Evolutionary conservation across 2,113 vertebrate genomes (phyloP).

Genomic region (Lichenostomus cassidix): DNA sequence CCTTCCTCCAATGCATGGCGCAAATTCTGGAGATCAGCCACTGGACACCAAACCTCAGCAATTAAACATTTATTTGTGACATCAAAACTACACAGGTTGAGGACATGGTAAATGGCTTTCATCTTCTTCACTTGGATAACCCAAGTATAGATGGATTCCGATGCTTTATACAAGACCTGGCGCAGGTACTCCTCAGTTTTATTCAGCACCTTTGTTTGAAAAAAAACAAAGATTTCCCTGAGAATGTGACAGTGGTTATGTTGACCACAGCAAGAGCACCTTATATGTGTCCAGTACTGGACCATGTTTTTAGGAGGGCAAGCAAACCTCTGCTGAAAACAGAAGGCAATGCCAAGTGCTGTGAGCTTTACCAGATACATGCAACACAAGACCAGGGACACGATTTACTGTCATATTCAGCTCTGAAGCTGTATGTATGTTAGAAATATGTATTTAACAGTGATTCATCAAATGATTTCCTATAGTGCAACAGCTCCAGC

Average conservation of each 20-base stretch:
- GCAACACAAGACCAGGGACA: not conserved
- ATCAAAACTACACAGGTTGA: constrained; percentile 96
- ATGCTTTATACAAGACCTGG: constrained; percentile 91
- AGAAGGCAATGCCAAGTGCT: not conserved
- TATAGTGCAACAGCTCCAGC: not conserved
- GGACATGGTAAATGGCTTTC: constrained; percentile 97
- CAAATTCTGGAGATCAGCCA: constrained; percentile 83
- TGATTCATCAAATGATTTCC: not conserved
- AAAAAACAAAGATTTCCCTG: not conserved
- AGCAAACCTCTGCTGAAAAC: not conserved
- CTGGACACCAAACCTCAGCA: constrained; percentile 95
- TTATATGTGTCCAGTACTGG: fast-evolving
- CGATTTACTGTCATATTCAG: fast-evolving
- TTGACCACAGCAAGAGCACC: not conserved
- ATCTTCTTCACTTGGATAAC: constrained; percentile 95
- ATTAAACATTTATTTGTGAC: constrained; percentile 98
- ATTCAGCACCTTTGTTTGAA: constrained; percentile 83
- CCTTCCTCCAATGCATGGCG: constrained; percentile 87
- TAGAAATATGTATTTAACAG: not conserved
- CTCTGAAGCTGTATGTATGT: not conserved
- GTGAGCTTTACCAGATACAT: not conserved
- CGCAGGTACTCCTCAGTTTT: constrained; percentile 93
- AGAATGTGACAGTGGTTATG: not conserved
- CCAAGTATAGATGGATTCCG: constrained; percentile 87
- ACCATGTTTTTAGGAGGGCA: not conserved